Evolutionary conservation across 1,140 invertebrate species (phyloP), one percentile per base, ranked within the genome.

Genomic region (Philotrypesis tridentata): DNA sequence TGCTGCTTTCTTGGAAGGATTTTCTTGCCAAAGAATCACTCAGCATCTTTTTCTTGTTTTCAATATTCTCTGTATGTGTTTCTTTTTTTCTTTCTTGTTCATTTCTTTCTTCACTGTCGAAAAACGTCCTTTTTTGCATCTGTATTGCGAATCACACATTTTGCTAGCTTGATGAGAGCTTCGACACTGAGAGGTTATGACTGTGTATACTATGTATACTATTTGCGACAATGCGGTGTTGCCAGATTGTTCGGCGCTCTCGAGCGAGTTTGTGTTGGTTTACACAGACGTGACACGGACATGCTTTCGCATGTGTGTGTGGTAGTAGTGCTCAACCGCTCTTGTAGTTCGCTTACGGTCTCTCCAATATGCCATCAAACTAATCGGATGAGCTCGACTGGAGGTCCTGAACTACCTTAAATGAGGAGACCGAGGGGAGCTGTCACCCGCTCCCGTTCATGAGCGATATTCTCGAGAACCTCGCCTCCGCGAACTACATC

Each of bases 331-430:
- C 8, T 21, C 60, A 61, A n/a, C 60, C n/a, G 17, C 21, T 6
- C 6, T 21, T 61, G 7, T 21, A n/a, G 23, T n/a, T 6, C 21
- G 17, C 60, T 61, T 21, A 61, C 60, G 17, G 60, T 14, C 23
- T 61, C 14, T 21, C 7, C 60, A 14, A 61, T 61, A 61, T 61
- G 11, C 14, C n/a, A 23, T 61, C 8, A 21, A 61, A 61, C 60
- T 21, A 61, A 61, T 23, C 8, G 23, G 60, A 12, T 61, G 60
- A 61, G 60, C 17, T n/a, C 60, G 60, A 61, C 60, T 23, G 60
- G 60, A 21, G 60, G 60, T 61, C 60, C 23, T 61, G 60, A 61
- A 61, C 48, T 60, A 60, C 48, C 48, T 60, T 60, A 60, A 60
- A 60, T 60, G n/a, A n/a, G n/a, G n/a, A n/a, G n/a, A n/a, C n/a